Evolutionary conservation across 2,888 invertebrate genomes (phyloP).

Genomic region (Mesoligia furuncula): DNA sequence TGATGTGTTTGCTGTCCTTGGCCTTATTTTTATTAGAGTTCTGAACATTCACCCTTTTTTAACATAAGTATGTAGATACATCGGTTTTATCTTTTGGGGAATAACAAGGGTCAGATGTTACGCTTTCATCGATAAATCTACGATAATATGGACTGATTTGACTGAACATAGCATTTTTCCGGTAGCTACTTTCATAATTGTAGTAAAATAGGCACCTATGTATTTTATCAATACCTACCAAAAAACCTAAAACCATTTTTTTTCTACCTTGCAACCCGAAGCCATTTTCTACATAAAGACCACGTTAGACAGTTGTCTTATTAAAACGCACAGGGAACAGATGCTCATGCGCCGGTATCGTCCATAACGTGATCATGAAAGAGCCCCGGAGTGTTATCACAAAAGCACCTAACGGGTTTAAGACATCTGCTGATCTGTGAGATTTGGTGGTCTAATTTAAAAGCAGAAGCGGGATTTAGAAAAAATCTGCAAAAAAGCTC

Average conservation of each 20-base stretch:
- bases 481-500: not conserved
- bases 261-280: constrained; percentile 27
- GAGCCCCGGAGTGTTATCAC: constrained; percentile 70
- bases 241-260: not conserved
- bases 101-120: not conserved
- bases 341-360: constrained; percentile 66
- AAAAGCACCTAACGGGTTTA: constrained; percentile 80
- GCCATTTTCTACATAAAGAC: constrained; percentile 42
- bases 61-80: not conserved
- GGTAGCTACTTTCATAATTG: not conserved
- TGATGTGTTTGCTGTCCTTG: constrained; percentile 15
- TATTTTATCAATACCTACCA: not conserved
- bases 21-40: not conserved
- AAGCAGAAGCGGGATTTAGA: constrained; percentile 4
- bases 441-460: constrained; percentile 50
- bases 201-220: not conserved
- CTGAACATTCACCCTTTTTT: not conserved
- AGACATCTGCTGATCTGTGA: constrained; percentile 78
- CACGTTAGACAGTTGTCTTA: constrained; percentile 51
- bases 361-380: constrained; percentile 63
- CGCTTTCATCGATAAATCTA: not conserved
- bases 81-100: not conserved
- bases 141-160: not conserved
- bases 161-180: not conserved
- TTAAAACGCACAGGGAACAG: constrained; percentile 60